These are phyloP conservation scores for Sclerurus mexicanus DNA, from an alignment of 2,113 vertebrate species.

Conservation along the genomic window DNA sequence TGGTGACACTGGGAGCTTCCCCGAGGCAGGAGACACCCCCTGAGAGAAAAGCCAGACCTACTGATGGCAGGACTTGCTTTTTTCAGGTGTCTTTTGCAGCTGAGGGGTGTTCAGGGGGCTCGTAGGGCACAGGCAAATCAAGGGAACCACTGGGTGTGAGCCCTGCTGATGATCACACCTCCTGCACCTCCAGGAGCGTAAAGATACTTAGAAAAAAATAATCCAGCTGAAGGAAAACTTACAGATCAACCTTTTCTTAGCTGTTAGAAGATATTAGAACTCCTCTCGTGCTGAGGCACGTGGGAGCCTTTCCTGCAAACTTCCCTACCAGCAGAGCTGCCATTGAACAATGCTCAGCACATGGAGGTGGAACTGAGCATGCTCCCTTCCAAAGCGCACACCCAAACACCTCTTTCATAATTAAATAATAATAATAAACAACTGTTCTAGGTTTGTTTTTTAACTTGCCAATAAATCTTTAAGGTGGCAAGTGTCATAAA, in stretches of 20 bases:
- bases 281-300: neutral
- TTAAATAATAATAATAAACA: neutral
- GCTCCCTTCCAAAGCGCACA: neutral
- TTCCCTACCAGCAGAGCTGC: neutral
- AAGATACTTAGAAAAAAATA: neutral
- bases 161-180: neutral
- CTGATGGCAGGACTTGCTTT: neutral
- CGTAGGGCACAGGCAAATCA: rapidly evolving
- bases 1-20: neutral
- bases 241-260: neutral
- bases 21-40: neutral
- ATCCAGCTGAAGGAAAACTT: neutral
- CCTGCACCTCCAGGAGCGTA: neutral
- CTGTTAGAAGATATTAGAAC: rapidly evolving
- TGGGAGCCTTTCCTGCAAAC: neutral
- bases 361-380: rapidly evolving
- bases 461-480: neutral
- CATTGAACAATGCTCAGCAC: rapidly evolving
- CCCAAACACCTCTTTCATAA: neutral
- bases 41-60: neutral
- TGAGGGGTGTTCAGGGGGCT: neutral
- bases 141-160: neutral
- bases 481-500: neutral
- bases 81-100: neutral
- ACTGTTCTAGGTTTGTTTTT: neutral